phyloP scores from a whole-genome alignment of 2,113 vertebrate species.

The Crotalus horridus region DNA sequence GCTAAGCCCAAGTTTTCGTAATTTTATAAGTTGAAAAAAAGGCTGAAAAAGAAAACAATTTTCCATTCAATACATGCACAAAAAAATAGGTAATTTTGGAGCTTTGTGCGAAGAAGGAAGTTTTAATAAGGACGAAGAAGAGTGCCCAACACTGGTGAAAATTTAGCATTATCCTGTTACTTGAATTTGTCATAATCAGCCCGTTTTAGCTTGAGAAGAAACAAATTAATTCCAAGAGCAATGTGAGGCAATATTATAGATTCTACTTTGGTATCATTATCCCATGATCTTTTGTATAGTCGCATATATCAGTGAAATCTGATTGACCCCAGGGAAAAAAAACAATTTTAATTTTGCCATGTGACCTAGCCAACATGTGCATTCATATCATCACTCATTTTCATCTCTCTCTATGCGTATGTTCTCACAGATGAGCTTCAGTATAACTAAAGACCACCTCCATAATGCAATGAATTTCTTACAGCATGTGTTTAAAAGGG shows the following conservation, averaged over 20 bases:
- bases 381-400: not conserved
- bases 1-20: conserved; percentile 94
- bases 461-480: not conserved
- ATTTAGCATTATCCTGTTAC: not conserved
- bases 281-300: not conserved
- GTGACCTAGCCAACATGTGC: not conserved
- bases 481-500: not conserved
- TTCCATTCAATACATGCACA: not conserved
- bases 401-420: not conserved
- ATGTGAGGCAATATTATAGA: not conserved
- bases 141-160: not conserved
- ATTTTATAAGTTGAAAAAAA: conserved; percentile 94
- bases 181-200: not conserved
- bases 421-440: not conserved
- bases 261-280: not conserved
- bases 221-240: not conserved
- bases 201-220: not conserved
- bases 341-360: not conserved
- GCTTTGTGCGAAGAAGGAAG: not conserved
- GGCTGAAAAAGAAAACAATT: conserved; percentile 77
- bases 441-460: not conserved
- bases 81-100: not conserved
- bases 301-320: not conserved
- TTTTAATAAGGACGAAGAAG: not conserved
- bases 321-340: not conserved